Conservation (phyloP, 2,797 vertebrate species). For the Thripadectes ignobilis region DNA sequence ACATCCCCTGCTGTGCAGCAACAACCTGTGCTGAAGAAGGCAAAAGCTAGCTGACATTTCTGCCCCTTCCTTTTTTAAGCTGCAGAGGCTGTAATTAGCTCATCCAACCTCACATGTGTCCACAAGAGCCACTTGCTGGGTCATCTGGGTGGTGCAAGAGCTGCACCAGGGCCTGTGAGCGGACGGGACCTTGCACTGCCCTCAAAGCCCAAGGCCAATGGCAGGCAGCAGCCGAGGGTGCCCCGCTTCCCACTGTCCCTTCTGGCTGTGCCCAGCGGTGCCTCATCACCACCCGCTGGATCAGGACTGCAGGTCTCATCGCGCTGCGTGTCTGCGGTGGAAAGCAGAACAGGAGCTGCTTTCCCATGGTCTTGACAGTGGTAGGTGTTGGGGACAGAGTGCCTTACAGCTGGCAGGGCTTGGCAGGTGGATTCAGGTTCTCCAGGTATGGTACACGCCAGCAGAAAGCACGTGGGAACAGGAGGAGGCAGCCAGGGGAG, state of each 20-base stretch:
- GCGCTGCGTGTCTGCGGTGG: rapidly evolving
- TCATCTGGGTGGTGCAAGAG: not conserved
- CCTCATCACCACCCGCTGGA: not conserved
- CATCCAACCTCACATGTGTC: too few relatives aligned
- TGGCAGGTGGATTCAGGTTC: not conserved
- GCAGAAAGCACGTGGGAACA: rapidly evolving
- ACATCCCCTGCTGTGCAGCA: not conserved
- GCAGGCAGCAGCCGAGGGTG: rapidly evolving
- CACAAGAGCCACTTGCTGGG: not conserved
- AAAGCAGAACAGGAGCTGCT: not conserved
- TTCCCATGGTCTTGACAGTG: not conserved
- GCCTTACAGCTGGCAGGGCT: not conserved
- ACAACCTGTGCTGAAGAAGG: not conserved
- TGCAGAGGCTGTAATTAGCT: not conserved
- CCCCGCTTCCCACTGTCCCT: rapidly evolving
- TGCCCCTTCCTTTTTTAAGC: not conserved
- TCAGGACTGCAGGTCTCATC: rapidly evolving
- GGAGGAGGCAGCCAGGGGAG: rapidly evolving
- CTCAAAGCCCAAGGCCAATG: not conserved
- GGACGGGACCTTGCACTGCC: rapidly evolving
- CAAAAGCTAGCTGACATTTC: not conserved
- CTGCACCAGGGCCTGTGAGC: not conserved
- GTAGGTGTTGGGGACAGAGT: not conserved
- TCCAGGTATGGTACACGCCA: rapidly evolving
- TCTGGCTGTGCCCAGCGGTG: not conserved